Base-by-base conservation (phyloP, 2,113 vertebrate species). In the Andinoacara biseriatus region DNA sequence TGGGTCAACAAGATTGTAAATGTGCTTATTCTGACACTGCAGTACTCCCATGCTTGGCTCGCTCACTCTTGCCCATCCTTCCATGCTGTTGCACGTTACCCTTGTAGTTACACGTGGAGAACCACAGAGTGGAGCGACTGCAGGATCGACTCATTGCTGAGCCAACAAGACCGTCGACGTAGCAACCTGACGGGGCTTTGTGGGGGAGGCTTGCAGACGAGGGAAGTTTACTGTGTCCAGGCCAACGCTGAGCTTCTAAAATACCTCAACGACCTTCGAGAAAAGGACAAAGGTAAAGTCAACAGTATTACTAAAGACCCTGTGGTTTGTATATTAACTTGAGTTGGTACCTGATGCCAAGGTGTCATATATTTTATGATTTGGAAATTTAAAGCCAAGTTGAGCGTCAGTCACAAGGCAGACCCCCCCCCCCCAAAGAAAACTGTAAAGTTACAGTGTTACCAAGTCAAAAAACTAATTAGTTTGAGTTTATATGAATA, bases 91-190 rank as follows among this genome's bases (percentile, higher is more conserved):
- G 26, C 29, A 15, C 14, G 40, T 57, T 59, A 14, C 15, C 61
- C 17, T 6, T 74, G 17, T 60, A 99, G 98, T 75, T 98, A 97
- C 13, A 94, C 95, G 11, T 99, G 98, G 98, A 96, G 96, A 87
- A 96, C 96, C 65, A 97, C 97, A 0, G 98, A 99, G 89, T 99
- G 98, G 98, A 97, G 96, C 0, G 98, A 99, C 77, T 99, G 98
- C 67, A 96, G 97, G 0, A 96, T 98, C 0, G 98, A 99, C 87
- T 88, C 95, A 35, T 91, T 99, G 89, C 97, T 99, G 2, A 97
- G 96, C 87, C 98, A 99, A 29, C 98, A 99, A 91, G 98, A 99
- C 92, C 97, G 97, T 86, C 94, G 98, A 29, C 93, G 98, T 7
- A 95, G 95, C 61, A 99, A 99, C 87, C 96, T 97, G 88, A 99